These are phyloP conservation scores for Riptortus pedestris DNA, from an alignment of 1,140 invertebrate genomes.

Conservation along the genomic window DNA sequence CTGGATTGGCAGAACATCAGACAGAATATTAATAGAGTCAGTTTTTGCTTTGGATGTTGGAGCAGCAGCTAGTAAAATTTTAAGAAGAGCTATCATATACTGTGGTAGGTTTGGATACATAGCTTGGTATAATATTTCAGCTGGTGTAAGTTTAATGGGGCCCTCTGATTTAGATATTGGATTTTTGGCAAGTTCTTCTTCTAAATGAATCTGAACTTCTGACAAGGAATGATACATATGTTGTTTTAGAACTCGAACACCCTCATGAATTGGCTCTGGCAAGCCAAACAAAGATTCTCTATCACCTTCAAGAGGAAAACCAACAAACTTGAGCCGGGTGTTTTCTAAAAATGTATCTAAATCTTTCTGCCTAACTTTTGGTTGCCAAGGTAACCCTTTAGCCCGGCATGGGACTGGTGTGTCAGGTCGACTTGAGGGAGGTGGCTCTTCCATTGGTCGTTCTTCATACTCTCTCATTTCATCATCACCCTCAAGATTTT, in stretches of 20 bases:
- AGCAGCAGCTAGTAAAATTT: conserved; percentile 92
- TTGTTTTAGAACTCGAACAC: conserved; percentile 76
- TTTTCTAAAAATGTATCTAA: conserved; percentile 84
- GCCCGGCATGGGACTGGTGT: conserved; percentile 43
- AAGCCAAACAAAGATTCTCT: conserved; percentile 79
- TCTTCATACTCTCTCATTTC: conserved; percentile 40
- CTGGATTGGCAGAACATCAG: conserved; percentile 91
- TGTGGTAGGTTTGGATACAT: conserved; percentile 89
- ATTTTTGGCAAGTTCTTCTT: conserved; percentile 69
- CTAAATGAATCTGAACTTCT: conserved; percentile 71
- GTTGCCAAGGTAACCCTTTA: conserved; percentile 78
- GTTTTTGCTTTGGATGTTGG: conserved; percentile 96
- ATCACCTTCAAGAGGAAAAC: conserved; percentile 77
- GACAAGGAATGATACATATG: conserved; percentile 75
- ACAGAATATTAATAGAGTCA: conserved; percentile 96
- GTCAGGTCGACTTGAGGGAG: conserved; percentile 41
- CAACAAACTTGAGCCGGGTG: conserved; percentile 88
- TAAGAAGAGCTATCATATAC: conserved; percentile 92
- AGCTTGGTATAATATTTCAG: conserved; percentile 81
- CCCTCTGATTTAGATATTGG: conserved; percentile 53
- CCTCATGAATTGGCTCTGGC: conserved; percentile 90
- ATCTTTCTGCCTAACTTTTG: conserved; percentile 91
- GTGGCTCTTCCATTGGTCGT: conserved; percentile 37
- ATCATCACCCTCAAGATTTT: conserved; percentile 37
- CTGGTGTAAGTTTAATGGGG: conserved; percentile 61